phyloP scores from a whole-genome alignment of 2,888 invertebrate genomes.

The Drosophila anceps region DNA sequence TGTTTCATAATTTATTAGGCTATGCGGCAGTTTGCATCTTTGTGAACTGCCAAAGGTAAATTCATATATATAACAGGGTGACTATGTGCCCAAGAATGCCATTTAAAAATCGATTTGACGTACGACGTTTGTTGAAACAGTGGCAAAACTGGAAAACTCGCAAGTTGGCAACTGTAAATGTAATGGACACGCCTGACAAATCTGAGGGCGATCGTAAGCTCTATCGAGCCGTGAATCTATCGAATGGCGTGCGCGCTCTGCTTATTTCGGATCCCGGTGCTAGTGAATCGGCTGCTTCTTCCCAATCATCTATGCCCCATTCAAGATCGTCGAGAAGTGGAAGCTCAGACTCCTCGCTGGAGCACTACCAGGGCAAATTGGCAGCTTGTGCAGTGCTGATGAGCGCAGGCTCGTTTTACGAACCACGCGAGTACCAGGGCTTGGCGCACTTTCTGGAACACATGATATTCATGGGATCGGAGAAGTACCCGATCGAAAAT shows the following conservation, averaged over 20 bases:
- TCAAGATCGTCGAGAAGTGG: neutral
- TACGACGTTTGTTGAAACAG: constrained; percentile 31
- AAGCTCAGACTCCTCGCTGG: constrained; percentile 38
- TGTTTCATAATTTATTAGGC: constrained; percentile 65
- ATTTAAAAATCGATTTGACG: constrained; percentile 24
- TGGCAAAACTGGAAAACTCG: constrained; percentile 36
- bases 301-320: neutral
- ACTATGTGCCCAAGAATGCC: constrained; percentile 40
- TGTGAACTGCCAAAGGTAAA: constrained; percentile 41
- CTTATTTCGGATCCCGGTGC: constrained; percentile 88
- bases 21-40: constrained; percentile 36
- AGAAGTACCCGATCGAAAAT: constrained; percentile 95
- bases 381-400: constrained; percentile 92
- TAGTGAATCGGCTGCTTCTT: neutral
- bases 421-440: constrained; percentile 92
- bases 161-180: constrained; percentile 16
- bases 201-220: constrained; percentile 91
- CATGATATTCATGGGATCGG: constrained; percentile 97
- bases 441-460: constrained; percentile 95
- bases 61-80: constrained; percentile 10
- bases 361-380: constrained; percentile 83
- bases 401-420: constrained; percentile 92
- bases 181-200: constrained; percentile 88
- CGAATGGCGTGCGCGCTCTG: constrained; percentile 90
- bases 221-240: constrained; percentile 89